phyloP scores from a whole-genome alignment of 2,797 vertebrate species.

The Huso huso region DNA sequence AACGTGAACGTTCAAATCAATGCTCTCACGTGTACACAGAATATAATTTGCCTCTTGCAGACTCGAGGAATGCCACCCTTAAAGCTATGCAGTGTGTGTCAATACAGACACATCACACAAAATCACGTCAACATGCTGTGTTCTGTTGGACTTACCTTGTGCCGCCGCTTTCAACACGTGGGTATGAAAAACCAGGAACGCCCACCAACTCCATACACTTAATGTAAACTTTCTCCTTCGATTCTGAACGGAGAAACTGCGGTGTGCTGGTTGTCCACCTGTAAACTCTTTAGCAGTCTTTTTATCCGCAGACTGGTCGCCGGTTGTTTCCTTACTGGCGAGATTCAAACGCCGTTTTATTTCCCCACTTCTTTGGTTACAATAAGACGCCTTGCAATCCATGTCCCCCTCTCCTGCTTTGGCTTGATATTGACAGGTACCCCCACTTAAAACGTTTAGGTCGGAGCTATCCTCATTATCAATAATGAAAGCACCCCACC shows the following conservation, averaged over 20 bases:
- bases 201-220: constrained; percentile 60
- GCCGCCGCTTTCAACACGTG: constrained; percentile 69
- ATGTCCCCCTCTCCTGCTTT: background rate
- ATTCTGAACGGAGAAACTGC: constrained; percentile 38
- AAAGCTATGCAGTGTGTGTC: no score
- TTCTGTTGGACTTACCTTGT: constrained; percentile 57
- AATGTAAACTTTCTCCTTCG: constrained; percentile 53
- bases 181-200: constrained; percentile 64
- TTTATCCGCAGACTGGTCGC: constrained; percentile 4
- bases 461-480: constrained; percentile 3
- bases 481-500: background rate
- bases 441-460: constrained; percentile 5
- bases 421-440: constrained; percentile 11
- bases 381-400: constrained; percentile 1
- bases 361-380: constrained; percentile 5
- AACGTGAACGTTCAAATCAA: no score
- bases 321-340: background rate
- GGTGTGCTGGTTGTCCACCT: constrained; percentile 10
- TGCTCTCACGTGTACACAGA: no score
- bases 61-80: no score
- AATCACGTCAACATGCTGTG: no score
- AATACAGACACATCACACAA: no score
- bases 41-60: no score
- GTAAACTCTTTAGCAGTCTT: constrained; percentile 8
- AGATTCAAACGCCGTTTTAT: constrained; percentile 3